Conservation (phyloP, 2,797 vertebrate species). For the Molossus alvarezi region DNA sequence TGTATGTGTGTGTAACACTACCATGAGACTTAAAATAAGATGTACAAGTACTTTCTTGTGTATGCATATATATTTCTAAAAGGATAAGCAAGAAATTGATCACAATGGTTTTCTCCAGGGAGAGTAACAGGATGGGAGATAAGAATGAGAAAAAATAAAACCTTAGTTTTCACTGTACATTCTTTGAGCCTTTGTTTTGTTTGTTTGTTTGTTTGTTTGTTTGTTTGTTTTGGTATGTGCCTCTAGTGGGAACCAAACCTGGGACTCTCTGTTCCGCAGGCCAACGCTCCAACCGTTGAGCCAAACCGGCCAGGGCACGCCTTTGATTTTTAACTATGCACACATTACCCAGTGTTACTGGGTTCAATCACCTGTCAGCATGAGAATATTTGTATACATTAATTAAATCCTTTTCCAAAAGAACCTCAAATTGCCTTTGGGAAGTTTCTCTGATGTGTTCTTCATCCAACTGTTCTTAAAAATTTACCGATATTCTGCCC, state of each 20-base stretch:
- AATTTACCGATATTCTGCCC: background rate
- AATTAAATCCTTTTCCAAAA: background rate
- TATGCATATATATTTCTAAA: background rate
- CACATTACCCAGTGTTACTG: background rate
- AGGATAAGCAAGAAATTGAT: constrained; percentile 55
- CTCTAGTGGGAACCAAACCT: too few relatives aligned
- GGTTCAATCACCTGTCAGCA: background rate
- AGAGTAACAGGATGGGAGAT: background rate
- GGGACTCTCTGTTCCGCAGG: too few relatives aligned
- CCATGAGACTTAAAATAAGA: background rate
- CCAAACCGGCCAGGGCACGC: too few relatives aligned
- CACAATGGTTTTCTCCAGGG: background rate
- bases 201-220: too few relatives aligned
- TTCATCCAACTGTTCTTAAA: constrained; percentile 26
- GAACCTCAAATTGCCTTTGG: background rate
- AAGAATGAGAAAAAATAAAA: background rate
- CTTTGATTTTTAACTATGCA: constrained; percentile 35
- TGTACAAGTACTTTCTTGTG: background rate
- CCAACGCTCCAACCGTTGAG: too few relatives aligned
- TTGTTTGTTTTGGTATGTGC: too few relatives aligned
- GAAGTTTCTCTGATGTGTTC: background rate
- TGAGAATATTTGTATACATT: background rate
- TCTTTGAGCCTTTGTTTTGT: background rate
- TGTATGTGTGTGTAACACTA: background rate
- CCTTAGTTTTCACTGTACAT: background rate